These are phyloP conservation scores for Eriosoma lanigerum DNA, from an alignment of 1,140 invertebrate genomes.

Conservation along the genomic window DNA sequence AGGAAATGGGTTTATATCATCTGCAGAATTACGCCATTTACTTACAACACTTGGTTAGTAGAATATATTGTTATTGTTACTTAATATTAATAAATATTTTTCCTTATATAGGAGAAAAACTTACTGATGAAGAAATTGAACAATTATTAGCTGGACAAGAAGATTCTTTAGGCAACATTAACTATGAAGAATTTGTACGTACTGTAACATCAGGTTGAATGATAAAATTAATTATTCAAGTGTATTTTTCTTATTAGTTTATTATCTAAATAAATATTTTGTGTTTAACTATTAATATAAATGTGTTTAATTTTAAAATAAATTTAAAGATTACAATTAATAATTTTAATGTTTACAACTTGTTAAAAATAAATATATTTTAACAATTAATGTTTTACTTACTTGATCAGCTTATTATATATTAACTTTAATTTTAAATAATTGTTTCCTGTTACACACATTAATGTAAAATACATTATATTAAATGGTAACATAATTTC, in stretches of 20 bases:
- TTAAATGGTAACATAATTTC: too few relatives aligned
- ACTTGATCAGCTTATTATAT: too few relatives aligned
- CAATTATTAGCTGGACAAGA: slow-evolving; percentile 93
- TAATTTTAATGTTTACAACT: too few relatives aligned
- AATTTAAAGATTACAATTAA: too few relatives aligned
- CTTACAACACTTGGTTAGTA: slow-evolving; percentile 84
- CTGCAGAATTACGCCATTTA: slow-evolving; percentile 95
- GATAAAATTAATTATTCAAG: neutral
- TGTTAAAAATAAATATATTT: too few relatives aligned
- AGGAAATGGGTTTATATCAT: slow-evolving; percentile 96
- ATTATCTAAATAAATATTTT: neutral
- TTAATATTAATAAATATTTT: neutral
- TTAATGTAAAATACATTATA: too few relatives aligned
- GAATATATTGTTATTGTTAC: neutral
- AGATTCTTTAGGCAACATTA: slow-evolving; percentile 98
- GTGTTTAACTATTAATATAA: neutral
- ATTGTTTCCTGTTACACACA: too few relatives aligned
- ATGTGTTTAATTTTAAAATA: too few relatives aligned
- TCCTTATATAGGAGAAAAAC: slow-evolving; percentile 65
- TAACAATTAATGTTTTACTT: too few relatives aligned
- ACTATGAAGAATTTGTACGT: slow-evolving; percentile 98
- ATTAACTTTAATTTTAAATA: too few relatives aligned
- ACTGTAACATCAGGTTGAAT: slow-evolving; percentile 88
- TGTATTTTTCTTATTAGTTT: neutral
- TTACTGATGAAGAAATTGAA: slow-evolving; percentile 84